Percentiles rank a stretch among this genome's conserved stretches.
phyloP scores from a whole-genome alignment of 2,113 vertebrate species.

The Hippopotamus amphibius region DNA sequence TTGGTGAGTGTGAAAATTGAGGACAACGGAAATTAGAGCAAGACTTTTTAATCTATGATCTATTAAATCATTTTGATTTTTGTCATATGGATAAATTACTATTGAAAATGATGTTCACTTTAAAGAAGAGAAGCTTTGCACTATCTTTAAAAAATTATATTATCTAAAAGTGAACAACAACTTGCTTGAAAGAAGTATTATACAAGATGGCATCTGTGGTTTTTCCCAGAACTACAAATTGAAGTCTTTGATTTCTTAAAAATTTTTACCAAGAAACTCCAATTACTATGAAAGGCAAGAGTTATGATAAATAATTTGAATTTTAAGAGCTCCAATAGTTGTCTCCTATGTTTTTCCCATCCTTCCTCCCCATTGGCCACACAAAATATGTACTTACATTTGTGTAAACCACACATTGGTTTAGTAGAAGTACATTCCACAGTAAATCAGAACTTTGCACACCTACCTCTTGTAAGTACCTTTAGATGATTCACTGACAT shows the following conservation, averaged over 20 bases:
- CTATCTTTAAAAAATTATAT: not conserved
- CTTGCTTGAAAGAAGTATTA: not conserved
- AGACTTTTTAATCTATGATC: not conserved
- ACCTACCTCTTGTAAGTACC: not conserved
- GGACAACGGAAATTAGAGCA: not conserved
- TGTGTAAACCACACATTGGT: not conserved
- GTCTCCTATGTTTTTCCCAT: not conserved
- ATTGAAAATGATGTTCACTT: conserved; percentile 27
- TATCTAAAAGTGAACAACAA: not conserved
- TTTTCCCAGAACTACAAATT: not conserved
- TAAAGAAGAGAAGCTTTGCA: not conserved
- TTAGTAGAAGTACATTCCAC: not conserved
- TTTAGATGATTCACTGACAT: not conserved
- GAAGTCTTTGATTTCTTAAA: not conserved
- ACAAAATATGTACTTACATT: fast-evolving
- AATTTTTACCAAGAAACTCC: not conserved
- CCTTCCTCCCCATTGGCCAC: not conserved
- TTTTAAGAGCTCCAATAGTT: not conserved
- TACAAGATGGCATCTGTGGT: not conserved
- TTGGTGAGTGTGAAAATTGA: not conserved
- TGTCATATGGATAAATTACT: not conserved
- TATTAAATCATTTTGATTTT: conserved; percentile 31
- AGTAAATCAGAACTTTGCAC: not conserved
- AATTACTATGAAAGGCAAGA: not conserved
- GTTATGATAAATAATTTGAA: not conserved